Evolutionary conservation across 2,797 vertebrate genomes (phyloP).

Genomic region (Aldrovandia affinis): DNA sequence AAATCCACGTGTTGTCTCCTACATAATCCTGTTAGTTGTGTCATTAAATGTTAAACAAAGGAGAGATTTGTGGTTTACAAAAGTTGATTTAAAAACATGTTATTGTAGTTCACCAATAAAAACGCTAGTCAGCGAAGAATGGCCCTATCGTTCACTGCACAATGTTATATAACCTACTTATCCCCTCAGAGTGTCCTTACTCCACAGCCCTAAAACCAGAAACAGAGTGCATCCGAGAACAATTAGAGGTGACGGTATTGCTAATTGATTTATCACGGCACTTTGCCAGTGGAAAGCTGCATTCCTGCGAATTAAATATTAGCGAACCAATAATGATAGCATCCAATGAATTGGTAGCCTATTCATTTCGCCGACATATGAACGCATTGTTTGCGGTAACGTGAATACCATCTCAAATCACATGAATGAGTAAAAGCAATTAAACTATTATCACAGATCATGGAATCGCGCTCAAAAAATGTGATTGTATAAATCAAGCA

Average conservation of each 20-base stretch:
- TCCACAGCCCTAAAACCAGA: background rate
- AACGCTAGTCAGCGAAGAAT: background rate
- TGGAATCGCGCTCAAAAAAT: background rate
- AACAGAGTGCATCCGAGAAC: background rate
- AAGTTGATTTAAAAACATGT: slow-evolving; percentile 13
- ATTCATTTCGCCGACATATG: slow-evolving; percentile 3
- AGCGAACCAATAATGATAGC: background rate
- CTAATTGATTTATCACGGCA: slow-evolving; percentile 27
- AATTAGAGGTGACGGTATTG: slow-evolving; percentile 31
- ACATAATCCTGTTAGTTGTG: slow-evolving; percentile 27
- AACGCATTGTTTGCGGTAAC: slow-evolving; percentile 9
- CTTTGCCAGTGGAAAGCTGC: slow-evolving; percentile 19
- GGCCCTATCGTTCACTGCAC: background rate
- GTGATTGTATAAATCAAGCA: background rate
- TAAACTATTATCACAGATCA: background rate
- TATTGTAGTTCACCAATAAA: slow-evolving; percentile 5
- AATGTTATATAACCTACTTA: slow-evolving; percentile 27
- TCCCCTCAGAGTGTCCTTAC: background rate
- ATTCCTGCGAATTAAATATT: slow-evolving; percentile 25
- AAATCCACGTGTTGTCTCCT: slow-evolving; percentile 14
- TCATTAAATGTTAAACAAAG: slow-evolving; percentile 23
- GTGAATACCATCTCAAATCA: background rate
- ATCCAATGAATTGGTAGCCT: background rate
- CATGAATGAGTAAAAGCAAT: background rate
- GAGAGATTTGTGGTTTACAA: slow-evolving; percentile 14